Conservation (phyloP, 2,888 invertebrate genomes). For the Meandrusa payeni region DNA sequence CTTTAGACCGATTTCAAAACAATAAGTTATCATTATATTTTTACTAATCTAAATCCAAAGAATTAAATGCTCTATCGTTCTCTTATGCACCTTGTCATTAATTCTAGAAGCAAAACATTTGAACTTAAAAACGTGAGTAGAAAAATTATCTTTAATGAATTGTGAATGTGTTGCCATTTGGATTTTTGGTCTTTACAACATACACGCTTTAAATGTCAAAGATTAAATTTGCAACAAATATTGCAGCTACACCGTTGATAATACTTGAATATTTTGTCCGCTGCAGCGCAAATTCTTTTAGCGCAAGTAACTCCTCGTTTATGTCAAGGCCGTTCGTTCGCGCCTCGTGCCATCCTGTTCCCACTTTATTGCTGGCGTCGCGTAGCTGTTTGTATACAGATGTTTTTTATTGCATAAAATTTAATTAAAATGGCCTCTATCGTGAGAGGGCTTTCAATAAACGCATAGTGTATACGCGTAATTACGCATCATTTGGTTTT, state of each 20-base stretch:
- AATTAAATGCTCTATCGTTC: too few species aligned
- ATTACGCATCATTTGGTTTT: conserved; percentile 8
- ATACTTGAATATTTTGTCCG: conserved; percentile 7
- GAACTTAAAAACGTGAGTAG: background rate
- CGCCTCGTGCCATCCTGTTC: conserved; percentile 23
- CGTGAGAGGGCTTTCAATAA: conserved; percentile 10
- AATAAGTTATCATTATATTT: too few species aligned
- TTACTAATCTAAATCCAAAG: too few species aligned
- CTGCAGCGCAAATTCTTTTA: conserved; percentile 18
- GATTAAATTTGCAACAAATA: conserved; percentile 5
- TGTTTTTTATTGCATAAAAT: conserved; percentile 22
- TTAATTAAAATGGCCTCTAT: conserved; percentile 21
- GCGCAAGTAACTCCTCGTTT: conserved; percentile 27
- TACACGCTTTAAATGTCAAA: conserved; percentile 6
- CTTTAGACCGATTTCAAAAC: too few species aligned
- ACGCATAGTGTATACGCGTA: conserved; percentile 1
- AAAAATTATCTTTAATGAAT: background rate
- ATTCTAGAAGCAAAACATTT: too few species aligned
- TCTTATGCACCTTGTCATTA: too few species aligned
- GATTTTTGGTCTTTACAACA: background rate
- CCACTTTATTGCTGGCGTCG: conserved; percentile 13
- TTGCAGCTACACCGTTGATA: conserved; percentile 8
- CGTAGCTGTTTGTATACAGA: conserved; percentile 10
- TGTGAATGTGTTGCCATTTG: background rate
- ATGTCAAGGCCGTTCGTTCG: conserved; percentile 44